Evolutionary conservation across 1,140 invertebrate genomes (phyloP).

Genomic region (Saxidomus purpurata): DNA sequence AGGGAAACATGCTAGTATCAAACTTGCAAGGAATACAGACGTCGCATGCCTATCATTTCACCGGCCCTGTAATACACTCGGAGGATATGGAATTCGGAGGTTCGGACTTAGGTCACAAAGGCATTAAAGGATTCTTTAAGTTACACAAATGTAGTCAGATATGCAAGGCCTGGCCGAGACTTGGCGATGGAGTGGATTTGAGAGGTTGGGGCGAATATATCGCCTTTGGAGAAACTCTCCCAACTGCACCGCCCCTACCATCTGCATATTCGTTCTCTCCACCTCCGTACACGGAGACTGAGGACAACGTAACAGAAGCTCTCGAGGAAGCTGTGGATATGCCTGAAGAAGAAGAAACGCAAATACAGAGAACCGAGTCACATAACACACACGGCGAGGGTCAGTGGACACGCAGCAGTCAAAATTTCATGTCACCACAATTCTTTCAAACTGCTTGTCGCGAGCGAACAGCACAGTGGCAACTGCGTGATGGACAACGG

Average conservation of each 20-base stretch:
- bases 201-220: slow-evolving; percentile 62
- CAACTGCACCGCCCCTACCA: slow-evolving; percentile 35
- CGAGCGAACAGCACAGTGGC: background rate
- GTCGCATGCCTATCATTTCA: slow-evolving; percentile 42
- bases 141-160: slow-evolving; percentile 64
- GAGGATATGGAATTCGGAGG: slow-evolving; percentile 42
- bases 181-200: slow-evolving; percentile 52
- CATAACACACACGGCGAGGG: background rate
- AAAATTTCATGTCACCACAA: background rate
- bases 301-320: background rate
- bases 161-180: slow-evolving; percentile 65
- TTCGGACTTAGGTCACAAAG: slow-evolving; percentile 57
- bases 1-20: slow-evolving; percentile 52
- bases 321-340: background rate
- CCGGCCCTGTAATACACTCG: slow-evolving; percentile 63
- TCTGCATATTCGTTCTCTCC: background rate
- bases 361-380: background rate
- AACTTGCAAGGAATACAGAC: slow-evolving; percentile 63
- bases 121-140: slow-evolving; percentile 64
- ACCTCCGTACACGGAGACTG: slow-evolving; percentile 25
- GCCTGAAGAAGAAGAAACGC: background rate
- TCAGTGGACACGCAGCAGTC: background rate
- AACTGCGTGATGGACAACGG: background rate
- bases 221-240: background rate
- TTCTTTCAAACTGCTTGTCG: background rate